A percentile compares a stretch with the other conserved stretches of the same genome.
Conservation (phyloP, 2,113 vertebrate species). For the Muscicapa adusta region DNA sequence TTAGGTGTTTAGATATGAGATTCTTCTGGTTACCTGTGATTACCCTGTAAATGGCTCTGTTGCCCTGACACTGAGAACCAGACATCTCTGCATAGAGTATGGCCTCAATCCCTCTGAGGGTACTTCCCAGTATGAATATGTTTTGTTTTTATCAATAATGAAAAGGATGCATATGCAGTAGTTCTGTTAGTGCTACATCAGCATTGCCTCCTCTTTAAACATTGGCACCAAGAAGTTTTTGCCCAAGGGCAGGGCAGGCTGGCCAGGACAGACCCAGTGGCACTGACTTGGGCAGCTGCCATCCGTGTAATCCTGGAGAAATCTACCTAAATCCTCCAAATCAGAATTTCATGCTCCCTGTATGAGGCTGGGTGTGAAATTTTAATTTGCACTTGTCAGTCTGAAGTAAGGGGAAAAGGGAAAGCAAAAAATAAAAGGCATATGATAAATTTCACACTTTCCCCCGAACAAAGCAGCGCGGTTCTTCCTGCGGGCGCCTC, state of each 20-base stretch:
- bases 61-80: not conserved
- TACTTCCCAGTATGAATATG: not conserved
- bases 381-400: slow-evolving; percentile 63
- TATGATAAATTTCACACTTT: slow-evolving; percentile 52
- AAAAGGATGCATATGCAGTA: not conserved
- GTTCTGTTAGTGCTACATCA: not conserved
- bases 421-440: slow-evolving; percentile 34
- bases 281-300: not conserved
- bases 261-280: not conserved
- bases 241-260: not conserved
- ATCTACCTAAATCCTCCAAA: slow-evolving; percentile 24
- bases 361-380: slow-evolving; percentile 49
- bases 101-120: accelerated
- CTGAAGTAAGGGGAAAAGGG: slow-evolving; percentile 30
- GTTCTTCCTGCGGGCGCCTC: slow-evolving; percentile 11
- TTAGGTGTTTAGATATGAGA: not conserved
- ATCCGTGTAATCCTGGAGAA: not conserved
- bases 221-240: not conserved
- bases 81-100: accelerated
- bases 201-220: not conserved
- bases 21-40: not conserved
- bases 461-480: not conserved
- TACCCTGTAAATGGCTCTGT: not conserved
- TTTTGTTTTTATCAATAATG: not conserved
- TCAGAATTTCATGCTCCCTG: slow-evolving; percentile 14